Percentiles rank a stretch among this genome's conserved stretches.
phyloP scores from a whole-genome alignment of 2,797 vertebrate species.

The Mus minutoides region DNA sequence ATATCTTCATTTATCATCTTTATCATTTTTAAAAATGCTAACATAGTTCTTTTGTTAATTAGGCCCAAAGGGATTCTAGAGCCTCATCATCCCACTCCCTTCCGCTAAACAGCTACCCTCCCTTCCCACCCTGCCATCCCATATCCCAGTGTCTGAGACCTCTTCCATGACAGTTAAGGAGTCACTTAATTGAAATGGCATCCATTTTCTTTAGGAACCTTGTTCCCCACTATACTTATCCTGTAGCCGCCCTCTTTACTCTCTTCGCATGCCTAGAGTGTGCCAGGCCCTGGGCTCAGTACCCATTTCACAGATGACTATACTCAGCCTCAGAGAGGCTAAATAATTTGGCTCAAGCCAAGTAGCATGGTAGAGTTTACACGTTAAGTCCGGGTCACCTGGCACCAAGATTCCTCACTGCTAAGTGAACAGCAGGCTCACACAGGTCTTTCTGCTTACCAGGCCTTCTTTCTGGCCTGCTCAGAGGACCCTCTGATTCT shows the following conservation, averaged over 20 bases:
- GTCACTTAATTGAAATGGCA: not conserved
- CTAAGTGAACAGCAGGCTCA: not conserved
- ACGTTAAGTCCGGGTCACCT: not conserved
- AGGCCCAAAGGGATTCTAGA: not conserved
- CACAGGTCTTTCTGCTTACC: not conserved
- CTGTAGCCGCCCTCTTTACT: not conserved
- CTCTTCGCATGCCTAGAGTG: not conserved
- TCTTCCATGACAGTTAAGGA: not conserved
- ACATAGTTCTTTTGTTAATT: not conserved
- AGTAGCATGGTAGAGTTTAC: not conserved
- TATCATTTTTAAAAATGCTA: not conserved
- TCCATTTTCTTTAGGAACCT: not conserved
- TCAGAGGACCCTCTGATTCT: not conserved
- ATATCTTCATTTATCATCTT: not conserved
- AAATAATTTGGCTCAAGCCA: not conserved
- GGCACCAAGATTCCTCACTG: not conserved
- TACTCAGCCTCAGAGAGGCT: not conserved
- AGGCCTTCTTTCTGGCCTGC: not conserved
- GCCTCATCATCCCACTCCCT: fast-evolving
- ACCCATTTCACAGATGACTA: conserved; percentile 2
- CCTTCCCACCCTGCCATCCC: not conserved
- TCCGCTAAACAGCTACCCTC: not conserved
- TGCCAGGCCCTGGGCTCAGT: not conserved
- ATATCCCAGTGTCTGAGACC: fast-evolving
- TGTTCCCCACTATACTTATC: not conserved